These are phyloP conservation scores for Molanna angustata DNA, from an alignment of 2,888 invertebrate species.

Conservation along the genomic window DNA sequence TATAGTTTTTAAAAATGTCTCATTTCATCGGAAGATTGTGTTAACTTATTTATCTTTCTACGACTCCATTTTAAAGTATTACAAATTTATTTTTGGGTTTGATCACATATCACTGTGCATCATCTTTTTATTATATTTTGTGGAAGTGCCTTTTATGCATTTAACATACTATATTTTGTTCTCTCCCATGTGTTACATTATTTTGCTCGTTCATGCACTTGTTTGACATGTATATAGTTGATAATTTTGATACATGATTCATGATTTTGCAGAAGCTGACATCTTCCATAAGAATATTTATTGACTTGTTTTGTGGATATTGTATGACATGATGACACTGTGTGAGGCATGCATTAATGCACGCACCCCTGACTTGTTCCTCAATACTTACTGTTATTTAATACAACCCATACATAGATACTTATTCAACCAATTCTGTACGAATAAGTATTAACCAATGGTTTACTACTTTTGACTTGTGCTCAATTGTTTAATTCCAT, in stretches of 20 bases:
- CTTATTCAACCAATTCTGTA: no score
- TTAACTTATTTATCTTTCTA: conserved; percentile 31
- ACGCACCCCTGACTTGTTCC: conserved; percentile 18
- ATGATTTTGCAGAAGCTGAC: conserved; percentile 19
- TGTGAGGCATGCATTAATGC: conserved; percentile 27
- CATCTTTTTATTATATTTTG: conserved; percentile 20
- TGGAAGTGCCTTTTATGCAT: conserved; percentile 32
- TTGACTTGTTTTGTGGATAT: conserved; percentile 18
- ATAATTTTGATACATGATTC: conserved; percentile 2
- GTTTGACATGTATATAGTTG: conserved; percentile 11
- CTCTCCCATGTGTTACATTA: conserved; percentile 14
- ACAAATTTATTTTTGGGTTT: conserved; percentile 24
- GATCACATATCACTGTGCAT: conserved; percentile 22
- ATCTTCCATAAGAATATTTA: background rate
- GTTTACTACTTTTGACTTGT: no score
- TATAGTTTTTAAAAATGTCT: conserved; percentile 30
- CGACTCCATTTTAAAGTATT: conserved; percentile 20
- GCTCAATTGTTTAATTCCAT: conserved; percentile 31
- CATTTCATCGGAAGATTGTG: conserved; percentile 29
- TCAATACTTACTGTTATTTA: no score
- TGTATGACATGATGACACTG: conserved; percentile 19
- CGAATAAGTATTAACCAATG: conserved; percentile 14
- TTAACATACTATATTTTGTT: conserved; percentile 26
- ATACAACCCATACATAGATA: no score
- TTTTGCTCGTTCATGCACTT: conserved; percentile 15